A percentile compares a stretch with the other conserved stretches of the same genome.
phyloP scores from a whole-genome alignment of 2,113 vertebrate species.

The Struthidea cinerea region DNA sequence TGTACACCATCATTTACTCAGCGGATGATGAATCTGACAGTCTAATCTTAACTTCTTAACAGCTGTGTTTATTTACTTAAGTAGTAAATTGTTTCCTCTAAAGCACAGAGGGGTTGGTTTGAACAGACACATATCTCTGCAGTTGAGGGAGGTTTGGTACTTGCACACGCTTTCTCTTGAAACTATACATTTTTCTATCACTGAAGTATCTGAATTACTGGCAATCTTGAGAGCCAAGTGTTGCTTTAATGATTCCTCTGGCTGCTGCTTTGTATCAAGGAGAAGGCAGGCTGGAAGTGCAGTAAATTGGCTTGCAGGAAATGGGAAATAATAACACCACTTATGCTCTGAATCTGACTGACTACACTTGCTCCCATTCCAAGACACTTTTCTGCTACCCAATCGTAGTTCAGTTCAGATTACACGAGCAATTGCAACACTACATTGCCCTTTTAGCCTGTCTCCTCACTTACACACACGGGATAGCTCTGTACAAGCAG shows the following conservation, averaged over 20 bases:
- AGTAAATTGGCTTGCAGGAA: slow-evolving; percentile 14
- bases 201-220: slow-evolving; percentile 27
- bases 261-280: not conserved
- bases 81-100: slow-evolving; percentile 57
- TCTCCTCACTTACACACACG: too few species aligned
- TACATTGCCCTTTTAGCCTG: not conserved
- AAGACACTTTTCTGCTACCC: not conserved
- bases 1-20: slow-evolving; percentile 47
- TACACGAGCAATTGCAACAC: not conserved
- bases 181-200: slow-evolving; percentile 24
- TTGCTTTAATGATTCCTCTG: slow-evolving; percentile 31
- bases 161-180: not conserved
- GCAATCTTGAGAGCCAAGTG: not conserved
- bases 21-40: not conserved
- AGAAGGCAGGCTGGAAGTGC: not conserved
- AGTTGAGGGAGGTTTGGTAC: slow-evolving; percentile 11
- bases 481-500: accelerated
- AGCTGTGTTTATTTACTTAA: slow-evolving; percentile 65
- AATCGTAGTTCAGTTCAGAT: not conserved
- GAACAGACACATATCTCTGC: slow-evolving; percentile 29
- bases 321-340: not conserved
- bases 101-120: slow-evolving; percentile 8
- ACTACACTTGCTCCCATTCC: not conserved
- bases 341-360: not conserved
- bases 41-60: slow-evolving; percentile 38